phyloP scores from a whole-genome alignment of 2,113 vertebrate genomes.

The Phyllostomus hastatus region DNA sequence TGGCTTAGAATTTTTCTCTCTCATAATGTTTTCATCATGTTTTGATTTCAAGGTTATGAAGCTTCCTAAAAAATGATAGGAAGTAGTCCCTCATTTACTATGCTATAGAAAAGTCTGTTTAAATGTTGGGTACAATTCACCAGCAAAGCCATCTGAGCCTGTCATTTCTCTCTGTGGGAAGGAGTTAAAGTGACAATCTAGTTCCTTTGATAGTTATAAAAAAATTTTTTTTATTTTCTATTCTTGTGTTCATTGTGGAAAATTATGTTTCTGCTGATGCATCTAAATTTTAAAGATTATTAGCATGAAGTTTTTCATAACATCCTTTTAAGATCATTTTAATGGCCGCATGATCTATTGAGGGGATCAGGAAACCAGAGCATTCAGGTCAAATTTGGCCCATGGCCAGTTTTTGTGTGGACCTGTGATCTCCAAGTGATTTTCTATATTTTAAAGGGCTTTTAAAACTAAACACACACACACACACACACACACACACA shows the following conservation, averaged over 20 bases:
- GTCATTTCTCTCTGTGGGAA: constrained; percentile 30
- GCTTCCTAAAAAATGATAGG: constrained; percentile 23
- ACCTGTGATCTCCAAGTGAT: not conserved
- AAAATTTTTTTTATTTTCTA: not conserved
- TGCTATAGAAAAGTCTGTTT: constrained; percentile 45
- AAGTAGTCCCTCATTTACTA: not conserved
- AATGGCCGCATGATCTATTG: not conserved
- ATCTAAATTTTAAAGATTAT: constrained; percentile 4
- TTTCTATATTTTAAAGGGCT: constrained; percentile 32
- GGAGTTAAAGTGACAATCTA: constrained; percentile 26
- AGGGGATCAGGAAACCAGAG: not conserved
- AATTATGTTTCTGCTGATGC: not conserved
- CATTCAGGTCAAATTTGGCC: not conserved
- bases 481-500: not conserved
- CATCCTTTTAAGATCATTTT: constrained; percentile 2
- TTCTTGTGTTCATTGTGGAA: constrained; percentile 14
- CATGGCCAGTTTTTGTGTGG: not conserved
- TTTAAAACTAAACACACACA: not conserved
- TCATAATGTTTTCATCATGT: constrained; percentile 33
- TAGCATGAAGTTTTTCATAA: not conserved
- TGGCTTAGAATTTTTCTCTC: constrained; percentile 21
- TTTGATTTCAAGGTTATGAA: constrained; percentile 36
- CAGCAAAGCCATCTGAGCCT: constrained; percentile 44
- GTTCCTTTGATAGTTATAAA: constrained; percentile 22
- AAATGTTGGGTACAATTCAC: constrained; percentile 37